Base-by-base conservation (phyloP, 2,888 invertebrate species). In the Drosophila affinis region DNA sequence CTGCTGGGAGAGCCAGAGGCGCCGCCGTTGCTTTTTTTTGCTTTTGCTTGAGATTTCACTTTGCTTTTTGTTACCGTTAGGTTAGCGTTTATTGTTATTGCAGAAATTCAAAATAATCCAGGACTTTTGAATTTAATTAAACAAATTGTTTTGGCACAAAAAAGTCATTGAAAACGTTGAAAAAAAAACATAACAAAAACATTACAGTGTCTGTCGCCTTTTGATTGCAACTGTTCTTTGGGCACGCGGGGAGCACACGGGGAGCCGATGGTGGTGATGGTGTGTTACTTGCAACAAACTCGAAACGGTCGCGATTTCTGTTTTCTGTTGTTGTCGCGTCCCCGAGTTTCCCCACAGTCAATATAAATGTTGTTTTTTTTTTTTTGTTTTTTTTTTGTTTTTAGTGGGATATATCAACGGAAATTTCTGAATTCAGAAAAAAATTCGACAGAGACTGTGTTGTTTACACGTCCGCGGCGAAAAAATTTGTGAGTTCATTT, bases 91-190 rank as follows among this genome's bases (percentile, higher is more conserved):
- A 52, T 48, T 61, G 48, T 55, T 64, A 68, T 56, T 57, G 65
- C 79, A 84, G 21, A 72, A 60, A 70, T 90, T 90, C 90, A 90
- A 90, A 91, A 90, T 90, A 90, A 89, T 90, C 88, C 90, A 87
- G 77, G 88, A 85, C 85, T 90, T 90, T 89, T 89, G 90, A 90
- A 89, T 88, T 88, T 72, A 24, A 62, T 58, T 46, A 49, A 17
- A 17, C 44, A 17, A 17, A 21, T 10, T 24, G 21, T 10, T 51
- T 56, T 48, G 55, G 10, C 4, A 27, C 45, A 45, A 47, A 59
- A 17, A 9, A 48, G 47, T 56, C 55, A 34, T 62, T 47, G 48
- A 75, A 53, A 58, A 62, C 29, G 39, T 14, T n/a, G 46, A 62
- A 74, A 75, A 75, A 69, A 75, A 69, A 75, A 56, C 44, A 39